Base-by-base conservation (phyloP, 2,888 invertebrate species). In the Auanema freiburgensis region DNA sequence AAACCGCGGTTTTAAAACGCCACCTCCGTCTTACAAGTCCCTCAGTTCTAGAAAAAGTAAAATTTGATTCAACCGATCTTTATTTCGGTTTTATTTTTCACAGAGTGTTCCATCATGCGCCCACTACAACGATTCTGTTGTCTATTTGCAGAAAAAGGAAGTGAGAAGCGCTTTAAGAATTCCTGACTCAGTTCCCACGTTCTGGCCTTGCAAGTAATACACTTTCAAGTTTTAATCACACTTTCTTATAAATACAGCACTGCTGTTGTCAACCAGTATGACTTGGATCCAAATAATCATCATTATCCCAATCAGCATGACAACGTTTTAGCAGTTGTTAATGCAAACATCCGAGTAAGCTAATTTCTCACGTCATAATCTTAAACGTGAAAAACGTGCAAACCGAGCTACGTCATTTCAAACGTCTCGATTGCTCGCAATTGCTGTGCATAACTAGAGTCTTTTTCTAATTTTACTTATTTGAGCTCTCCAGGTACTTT, bases 401-500 rank as follows among this genome's bases (percentile, higher is more conserved):
- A n/a, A n/a, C 33, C 33, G 33, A 5, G 8, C 8, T 33, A 8
- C 8, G 3, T 33, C 33, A 46, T 46, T 46, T 16, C 10, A 3
- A 46, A 46, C 10, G 4, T 5, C 46, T 46, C 46, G 16, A 46
- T 8, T 21, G 46, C n/a, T n/a, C n/a, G n/a, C n/a, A n/a, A n/a
- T n/a, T n/a, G 46, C 21, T 46, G 46, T 46, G 16, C 21, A 46
- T 6, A 5, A 10, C 43, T 46, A 46, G 4, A 16, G 3, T 3
- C 46, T 5, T 46, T 46, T 3, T 46, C 10, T 46, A 59, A 42
- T 12, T 21, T 11, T 16, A 44, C 11, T 24, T 5, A 18, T 21
- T 10, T 11, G 0, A 10, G 23, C 21, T 25, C 33, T 59, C 53
- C 52, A 71, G 56, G 79, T 85, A 2, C 65, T 86, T 58, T 79